A percentile compares a stretch with the other conserved stretches of the same genome.
Conservation (phyloP, 2,888 invertebrate species). For the Lepidonotus clava region DNA sequence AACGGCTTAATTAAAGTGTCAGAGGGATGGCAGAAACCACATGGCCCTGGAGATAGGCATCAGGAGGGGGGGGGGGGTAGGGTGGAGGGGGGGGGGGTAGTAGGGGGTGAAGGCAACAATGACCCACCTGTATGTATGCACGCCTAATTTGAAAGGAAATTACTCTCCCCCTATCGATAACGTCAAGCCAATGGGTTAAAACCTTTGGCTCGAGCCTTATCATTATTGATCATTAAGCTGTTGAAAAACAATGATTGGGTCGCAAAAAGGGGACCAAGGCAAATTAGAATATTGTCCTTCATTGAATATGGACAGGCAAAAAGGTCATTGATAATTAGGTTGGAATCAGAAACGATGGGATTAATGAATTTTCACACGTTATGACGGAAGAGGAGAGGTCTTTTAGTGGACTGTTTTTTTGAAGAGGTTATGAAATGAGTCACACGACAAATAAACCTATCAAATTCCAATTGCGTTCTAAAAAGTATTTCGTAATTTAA, state of each 20-base stretch:
- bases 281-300: neutral
- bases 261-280: neutral
- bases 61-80: neutral
- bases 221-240: neutral
- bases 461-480: too few species aligned
- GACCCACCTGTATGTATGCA: neutral
- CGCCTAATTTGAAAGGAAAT: neutral
- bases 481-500: too few species aligned
- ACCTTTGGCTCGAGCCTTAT: neutral
- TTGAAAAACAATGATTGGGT: neutral
- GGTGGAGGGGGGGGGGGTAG: neutral
- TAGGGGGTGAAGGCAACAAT: neutral
- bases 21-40: conserved; percentile 12
- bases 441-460: too few species aligned
- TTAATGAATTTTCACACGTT: too few species aligned
- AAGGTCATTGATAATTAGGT: neutral
- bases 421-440: too few species aligned
- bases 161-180: neutral
- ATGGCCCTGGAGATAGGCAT: conserved; percentile 17
- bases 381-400: too few species aligned
- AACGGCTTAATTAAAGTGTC: conserved; percentile 27
- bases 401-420: too few species aligned
- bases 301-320: neutral
- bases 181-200: neutral
- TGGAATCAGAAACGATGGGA: too few species aligned